Base-by-base conservation (phyloP, 2,797 vertebrate species). In the Phaenicophaeus curvirostris region DNA sequence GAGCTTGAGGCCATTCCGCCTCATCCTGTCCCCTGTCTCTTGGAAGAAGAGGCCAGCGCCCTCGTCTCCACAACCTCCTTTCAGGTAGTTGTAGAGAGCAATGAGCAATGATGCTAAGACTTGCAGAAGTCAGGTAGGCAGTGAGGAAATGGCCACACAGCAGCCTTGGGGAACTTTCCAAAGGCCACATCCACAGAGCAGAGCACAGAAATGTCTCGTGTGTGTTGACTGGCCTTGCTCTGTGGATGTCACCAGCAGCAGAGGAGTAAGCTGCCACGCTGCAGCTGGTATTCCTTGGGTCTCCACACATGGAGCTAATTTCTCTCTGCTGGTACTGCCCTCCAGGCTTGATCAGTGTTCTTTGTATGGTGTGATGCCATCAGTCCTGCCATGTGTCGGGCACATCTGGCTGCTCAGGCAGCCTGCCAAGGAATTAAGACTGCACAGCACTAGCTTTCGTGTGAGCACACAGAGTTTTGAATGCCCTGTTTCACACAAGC, bases 381-480 rank as follows among this genome's bases (percentile, higher is more conserved):
- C 85, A 59, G 72, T 54, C 87, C 78, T 2, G 0, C 37, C 53
- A n/a, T 50, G 81, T 89, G 87, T 46, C 82, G 33, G 87, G 85
- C 82, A 94, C 88, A 94, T 86, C 81, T 94, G 91, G 58, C 71
- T 57, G 37, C 53, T 42, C 63, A 27, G 91, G 85, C 85, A 91
- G 57, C 68, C 79, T 61, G 53, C 27, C 93, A 89, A 86, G 76
- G 65, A 88, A 15, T 53, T 14, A 31, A 93, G 50, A 8, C 44
- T 39, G 85, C 66, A 9, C 66, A 88, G 71, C 71, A 27, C 35
- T 11, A 41, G 31, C 79, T 83, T 53, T 71, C 66, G 39, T 25
- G 44, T 2, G 33, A 84, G 42, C 62, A 31, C 41, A 8, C 1
- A 0, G 30, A 46, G 39, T 4, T 72, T 37, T 75, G 73, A 83